These are phyloP conservation scores for Brenthis hecate DNA, from an alignment of 2,888 invertebrate genomes.

Conservation along the genomic window DNA sequence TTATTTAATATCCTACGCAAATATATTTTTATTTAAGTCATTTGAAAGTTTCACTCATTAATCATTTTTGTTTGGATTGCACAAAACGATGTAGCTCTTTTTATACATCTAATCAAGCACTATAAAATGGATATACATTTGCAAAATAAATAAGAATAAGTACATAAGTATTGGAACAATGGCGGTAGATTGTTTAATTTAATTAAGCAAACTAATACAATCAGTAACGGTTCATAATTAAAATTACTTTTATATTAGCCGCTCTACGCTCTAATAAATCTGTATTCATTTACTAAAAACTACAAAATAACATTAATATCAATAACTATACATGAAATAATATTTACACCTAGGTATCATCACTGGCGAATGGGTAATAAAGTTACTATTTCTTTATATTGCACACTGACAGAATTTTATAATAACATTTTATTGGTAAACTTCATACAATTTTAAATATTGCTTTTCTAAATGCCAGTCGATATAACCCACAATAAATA, in stretches of 20 bases:
- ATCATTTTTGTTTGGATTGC: too few relatives aligned
- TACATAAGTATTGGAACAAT: conserved; percentile 4
- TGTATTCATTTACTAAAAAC: conserved; percentile 41
- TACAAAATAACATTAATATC: conserved; percentile 52
- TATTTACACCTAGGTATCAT: conserved; percentile 57
- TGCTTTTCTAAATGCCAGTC: conserved; percentile 46
- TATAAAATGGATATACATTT: background rate
- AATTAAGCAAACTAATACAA: conserved; percentile 47
- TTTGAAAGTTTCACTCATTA: background rate
- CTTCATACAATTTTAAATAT: conserved; percentile 20
- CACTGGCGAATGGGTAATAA: conserved; percentile 50
- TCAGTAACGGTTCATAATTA: conserved; percentile 48
- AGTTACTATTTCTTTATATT: conserved; percentile 41
- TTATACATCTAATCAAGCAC: background rate
- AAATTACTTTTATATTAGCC: conserved; percentile 46
- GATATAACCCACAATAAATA: conserved; percentile 69
- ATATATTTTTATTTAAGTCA: too few relatives aligned
- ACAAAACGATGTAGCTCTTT: too few relatives aligned
- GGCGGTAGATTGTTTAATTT: conserved; percentile 24
- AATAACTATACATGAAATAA: conserved; percentile 51
- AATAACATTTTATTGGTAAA: conserved; percentile 36
- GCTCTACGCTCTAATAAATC: conserved; percentile 32
- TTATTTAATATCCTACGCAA: background rate
- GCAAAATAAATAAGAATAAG: conserved; percentile 1
- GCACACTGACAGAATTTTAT: conserved; percentile 44